Percentiles rank a stretch among this genome's conserved stretches.
Conservation (phyloP, 1,140 invertebrate species). For the Zaprionus vittiger region DNA sequence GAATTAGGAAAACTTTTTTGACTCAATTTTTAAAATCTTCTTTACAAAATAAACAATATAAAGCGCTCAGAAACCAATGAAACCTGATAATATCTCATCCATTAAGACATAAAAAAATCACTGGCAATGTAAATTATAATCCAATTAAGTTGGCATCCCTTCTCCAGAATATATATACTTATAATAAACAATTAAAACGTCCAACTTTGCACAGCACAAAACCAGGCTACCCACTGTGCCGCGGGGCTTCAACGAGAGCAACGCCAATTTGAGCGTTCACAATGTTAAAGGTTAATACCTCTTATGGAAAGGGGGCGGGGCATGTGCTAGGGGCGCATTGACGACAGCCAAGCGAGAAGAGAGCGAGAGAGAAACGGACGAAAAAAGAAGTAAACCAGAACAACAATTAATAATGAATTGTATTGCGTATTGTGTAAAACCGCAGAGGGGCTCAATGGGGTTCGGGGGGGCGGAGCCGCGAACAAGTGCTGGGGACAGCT, state of each 20-base stretch:
- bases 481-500: not conserved
- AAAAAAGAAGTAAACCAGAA: conserved; percentile 62
- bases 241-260: conserved; percentile 14
- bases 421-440: conserved; percentile 79
- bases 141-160: not conserved
- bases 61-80: too few relatives aligned
- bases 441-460: conserved; percentile 37
- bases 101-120: too few relatives aligned
- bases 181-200: not conserved
- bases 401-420: conserved; percentile 83
- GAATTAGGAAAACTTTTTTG: too few relatives aligned
- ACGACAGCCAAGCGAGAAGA: conserved; percentile 17
- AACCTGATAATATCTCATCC: too few relatives aligned
- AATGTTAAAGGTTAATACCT: conserved; percentile 68
- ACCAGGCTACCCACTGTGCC: conserved; percentile 17
- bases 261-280: conserved; percentile 35
- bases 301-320: conserved; percentile 11
- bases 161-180: not conserved
- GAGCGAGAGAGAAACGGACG: not conserved
- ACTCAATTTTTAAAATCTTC: too few relatives aligned
- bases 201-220: not conserved
- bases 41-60: too few relatives aligned
- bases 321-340: not conserved
- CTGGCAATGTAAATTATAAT: too few relatives aligned
- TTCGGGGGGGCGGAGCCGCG: not conserved